Evolutionary conservation across 1,140 invertebrate species (phyloP).

Genomic region (Eumaeus atala): DNA sequence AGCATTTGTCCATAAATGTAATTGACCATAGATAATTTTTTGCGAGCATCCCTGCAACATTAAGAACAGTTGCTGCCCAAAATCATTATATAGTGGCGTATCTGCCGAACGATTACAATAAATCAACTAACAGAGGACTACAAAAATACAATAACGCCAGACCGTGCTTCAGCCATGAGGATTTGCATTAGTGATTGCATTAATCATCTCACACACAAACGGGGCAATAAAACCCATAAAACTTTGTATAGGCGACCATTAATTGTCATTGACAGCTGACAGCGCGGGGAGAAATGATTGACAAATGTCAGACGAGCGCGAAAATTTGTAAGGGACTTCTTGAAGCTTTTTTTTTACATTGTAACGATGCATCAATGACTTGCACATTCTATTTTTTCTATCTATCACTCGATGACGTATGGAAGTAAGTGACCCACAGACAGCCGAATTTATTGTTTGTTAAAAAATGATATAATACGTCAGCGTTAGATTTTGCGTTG

Average conservation of each 20-base stretch:
- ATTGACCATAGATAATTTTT: slow-evolving; percentile 16
- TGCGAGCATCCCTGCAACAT: slow-evolving; percentile 14
- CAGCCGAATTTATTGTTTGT: not conserved
- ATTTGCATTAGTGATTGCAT: slow-evolving; percentile 72
- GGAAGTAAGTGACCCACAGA: not conserved
- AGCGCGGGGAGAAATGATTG: slow-evolving; percentile 55
- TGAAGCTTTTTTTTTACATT: slow-evolving; percentile 32
- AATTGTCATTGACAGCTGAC: slow-evolving; percentile 68
- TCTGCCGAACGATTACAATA: slow-evolving; percentile 38
- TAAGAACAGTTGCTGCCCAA: slow-evolving; percentile 31
- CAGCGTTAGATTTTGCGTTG: slow-evolving; percentile 5
- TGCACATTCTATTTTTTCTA: slow-evolving; percentile 24
- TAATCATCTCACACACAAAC: slow-evolving; percentile 63
- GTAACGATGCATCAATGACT: slow-evolving; percentile 44
- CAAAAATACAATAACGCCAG: slow-evolving; percentile 39
- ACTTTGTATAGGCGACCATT: slow-evolving; percentile 62
- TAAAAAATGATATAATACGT: slow-evolving; percentile 3
- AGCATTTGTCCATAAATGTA: slow-evolving; percentile 3
- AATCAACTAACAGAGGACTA: slow-evolving; percentile 62
- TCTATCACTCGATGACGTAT: slow-evolving; percentile 15
- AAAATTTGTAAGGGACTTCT: slow-evolving; percentile 40
- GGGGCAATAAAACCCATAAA: slow-evolving; percentile 63
- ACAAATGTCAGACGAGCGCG: slow-evolving; percentile 62
- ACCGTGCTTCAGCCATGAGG: slow-evolving; percentile 47
- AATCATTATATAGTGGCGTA: slow-evolving; percentile 23